Base-by-base conservation (phyloP, 2,113 vertebrate species). In the Prinia subflava region DNA sequence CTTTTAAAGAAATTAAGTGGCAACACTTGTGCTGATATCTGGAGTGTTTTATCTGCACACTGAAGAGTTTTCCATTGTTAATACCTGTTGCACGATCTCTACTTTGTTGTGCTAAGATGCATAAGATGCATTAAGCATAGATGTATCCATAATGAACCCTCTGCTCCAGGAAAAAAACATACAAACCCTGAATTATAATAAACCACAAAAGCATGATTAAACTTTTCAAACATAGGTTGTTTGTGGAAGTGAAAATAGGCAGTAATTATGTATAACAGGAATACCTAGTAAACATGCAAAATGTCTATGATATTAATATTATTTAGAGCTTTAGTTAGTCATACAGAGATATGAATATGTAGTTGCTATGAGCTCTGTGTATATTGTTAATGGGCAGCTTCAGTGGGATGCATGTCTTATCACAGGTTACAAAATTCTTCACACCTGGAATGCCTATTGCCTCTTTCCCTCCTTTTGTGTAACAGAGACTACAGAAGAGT, bases 91-190 rank as follows among this genome's bases (percentile, higher is more conserved):
- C 33, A 55, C 22, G 41, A 89, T 83, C 49, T 95, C 37, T 92
- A 62, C 23, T 96, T 97, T 84, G 22, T 87, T 94, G 81, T 92
- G 49, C 67, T 96, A 94, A 91, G 39, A 7, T 69, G 21, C 37
- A 27, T 67, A 42, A n/a, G 46, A 91, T 21, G 27, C 13, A 93
- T 71, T 87, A 91, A 78, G 7, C 20, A 23, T 18, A 74, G 47
- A 52, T 86, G 35, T 69, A 41, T 7, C 15, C 49, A 69, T 37
- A 63, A 80, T 77, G 37, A 89, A 33, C 28, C 2, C 7, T 65
- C 3, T 17, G 15, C 10, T 62, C 19, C 6, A 68, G 15, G 2
- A 74, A 44, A 42, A 77, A 81, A 69, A 15, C 31, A 82, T 53
- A 2, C 25, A 46, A 90, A 33, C 5, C 1, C 4, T 77, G 3